Conservation (phyloP, 2,113 vertebrate species). For the Gavialis gangeticus region DNA sequence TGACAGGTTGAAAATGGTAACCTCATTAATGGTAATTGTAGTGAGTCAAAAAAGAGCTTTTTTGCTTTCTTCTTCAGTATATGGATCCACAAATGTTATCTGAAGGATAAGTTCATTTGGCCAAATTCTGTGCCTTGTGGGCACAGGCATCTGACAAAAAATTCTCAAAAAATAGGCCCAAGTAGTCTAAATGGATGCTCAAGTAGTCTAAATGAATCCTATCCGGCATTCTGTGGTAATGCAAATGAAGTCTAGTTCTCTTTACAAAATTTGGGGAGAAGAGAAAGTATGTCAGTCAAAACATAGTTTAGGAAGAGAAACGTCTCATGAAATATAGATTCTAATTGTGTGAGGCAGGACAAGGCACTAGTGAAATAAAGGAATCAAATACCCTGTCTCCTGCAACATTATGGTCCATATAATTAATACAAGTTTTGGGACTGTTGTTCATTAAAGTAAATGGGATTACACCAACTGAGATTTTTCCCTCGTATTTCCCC, state of each 20-base stretch:
- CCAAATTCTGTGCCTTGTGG: constrained; percentile 31
- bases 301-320: not conserved
- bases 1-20: constrained; percentile 31
- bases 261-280: not conserved
- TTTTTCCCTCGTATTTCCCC: too few species aligned
- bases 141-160: constrained; percentile 24
- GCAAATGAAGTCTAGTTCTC: constrained; percentile 24
- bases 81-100: constrained; percentile 48
- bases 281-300: not conserved
- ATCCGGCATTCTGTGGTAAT: constrained; percentile 36
- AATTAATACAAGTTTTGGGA: too few species aligned
- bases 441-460: too few species aligned
- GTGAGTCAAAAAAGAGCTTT: constrained; percentile 35
- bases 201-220: constrained; percentile 51
- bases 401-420: not conserved
- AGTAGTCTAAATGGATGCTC: not conserved
- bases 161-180: constrained; percentile 44
- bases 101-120: not conserved
- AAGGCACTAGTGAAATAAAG: not conserved
- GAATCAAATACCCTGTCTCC: not conserved
- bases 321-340: not conserved
- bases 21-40: not conserved
- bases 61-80: constrained; percentile 63
- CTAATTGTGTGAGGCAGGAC: not conserved
- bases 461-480: too few species aligned